Percentiles rank a stretch among this genome's conserved stretches.
phyloP scores from a whole-genome alignment of 1,140 invertebrate genomes.

The Gonatopus flavifemur region DNA sequence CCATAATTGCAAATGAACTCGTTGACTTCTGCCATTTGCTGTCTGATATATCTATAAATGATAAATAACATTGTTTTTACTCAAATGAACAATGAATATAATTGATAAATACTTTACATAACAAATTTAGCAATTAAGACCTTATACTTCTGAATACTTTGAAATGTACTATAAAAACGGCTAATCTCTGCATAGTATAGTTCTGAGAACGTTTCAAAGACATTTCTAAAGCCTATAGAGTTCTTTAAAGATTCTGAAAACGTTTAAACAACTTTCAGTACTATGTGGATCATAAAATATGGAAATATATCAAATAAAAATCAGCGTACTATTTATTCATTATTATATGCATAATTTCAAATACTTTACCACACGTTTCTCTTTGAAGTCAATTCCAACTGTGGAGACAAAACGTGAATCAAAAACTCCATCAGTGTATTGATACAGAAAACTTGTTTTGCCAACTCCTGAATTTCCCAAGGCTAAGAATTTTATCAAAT shows the following conservation, averaged over 20 bases:
- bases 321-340: no score
- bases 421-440: conserved; percentile 93
- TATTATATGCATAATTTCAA: no score
- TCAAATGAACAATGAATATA: neutral
- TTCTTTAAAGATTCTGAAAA: no score
- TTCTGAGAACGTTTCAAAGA: no score
- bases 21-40: conserved; percentile 75
- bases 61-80: conserved; percentile 11
- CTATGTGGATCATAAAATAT: no score
- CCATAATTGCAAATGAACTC: conserved; percentile 92
- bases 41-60: conserved; percentile 71
- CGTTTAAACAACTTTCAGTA: no score
- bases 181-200: no score
- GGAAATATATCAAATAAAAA: conserved; percentile 8
- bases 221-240: no score
- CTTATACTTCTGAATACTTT: conserved; percentile 8
- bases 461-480: conserved; percentile 93
- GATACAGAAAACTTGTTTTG: conserved; percentile 91
- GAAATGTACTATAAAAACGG: no score
- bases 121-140: conserved; percentile 15
- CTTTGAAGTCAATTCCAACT: conserved; percentile 96
- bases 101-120: neutral
- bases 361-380: conserved; percentile 90
- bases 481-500: conserved; percentile 93
- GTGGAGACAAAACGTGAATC: conserved; percentile 93